These are phyloP conservation scores for Microcaecilia unicolor DNA, from an alignment of 2,797 vertebrate genomes.

Conservation along the genomic window DNA sequence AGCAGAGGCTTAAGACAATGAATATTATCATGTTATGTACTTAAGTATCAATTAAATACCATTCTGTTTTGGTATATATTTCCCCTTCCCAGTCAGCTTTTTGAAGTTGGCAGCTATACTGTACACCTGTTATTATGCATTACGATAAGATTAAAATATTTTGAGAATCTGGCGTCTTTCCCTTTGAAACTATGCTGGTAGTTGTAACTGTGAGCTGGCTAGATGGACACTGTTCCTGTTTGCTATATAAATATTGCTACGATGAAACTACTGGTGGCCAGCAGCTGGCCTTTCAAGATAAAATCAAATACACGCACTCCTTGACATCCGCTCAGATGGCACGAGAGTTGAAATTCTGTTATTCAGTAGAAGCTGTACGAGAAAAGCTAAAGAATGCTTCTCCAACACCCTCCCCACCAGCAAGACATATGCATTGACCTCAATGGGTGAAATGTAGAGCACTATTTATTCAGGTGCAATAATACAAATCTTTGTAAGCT, in stretches of 20 bases:
- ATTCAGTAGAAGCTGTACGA: conserved; percentile 22
- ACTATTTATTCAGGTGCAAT: conserved; percentile 92
- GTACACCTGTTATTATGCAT: conserved; percentile 56
- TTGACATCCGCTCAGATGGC: conserved; percentile 37
- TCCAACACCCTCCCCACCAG: conserved; percentile 2
- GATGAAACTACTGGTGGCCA: conserved; percentile 28
- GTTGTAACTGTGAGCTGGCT: conserved; percentile 35
- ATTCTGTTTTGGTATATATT: conserved; percentile 36
- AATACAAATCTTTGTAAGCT: conserved; percentile 66
- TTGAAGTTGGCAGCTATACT: conserved; percentile 35
- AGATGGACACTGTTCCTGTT: conserved; percentile 26
- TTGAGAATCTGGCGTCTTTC: conserved; percentile 51
- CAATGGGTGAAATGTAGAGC: conserved; percentile 60
- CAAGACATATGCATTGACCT: conserved; percentile 46
- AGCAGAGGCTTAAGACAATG: conserved; percentile 1
- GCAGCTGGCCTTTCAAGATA: conserved; percentile 49
- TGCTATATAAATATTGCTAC: conserved; percentile 25
- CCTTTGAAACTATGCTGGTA: conserved; percentile 36
- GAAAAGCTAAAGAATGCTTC: conserved; percentile 19
- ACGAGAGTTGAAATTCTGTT: conserved; percentile 8
- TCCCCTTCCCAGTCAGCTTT: conserved; percentile 11
- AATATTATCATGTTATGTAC: conserved; percentile 10
- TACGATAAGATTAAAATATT: conserved; percentile 64
- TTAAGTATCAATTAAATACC: conserved; percentile 28
- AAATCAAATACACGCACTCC: conserved; percentile 39